Conservation (phyloP, 1,140 invertebrate genomes). For the Aphaenogaster floridana region DNA sequence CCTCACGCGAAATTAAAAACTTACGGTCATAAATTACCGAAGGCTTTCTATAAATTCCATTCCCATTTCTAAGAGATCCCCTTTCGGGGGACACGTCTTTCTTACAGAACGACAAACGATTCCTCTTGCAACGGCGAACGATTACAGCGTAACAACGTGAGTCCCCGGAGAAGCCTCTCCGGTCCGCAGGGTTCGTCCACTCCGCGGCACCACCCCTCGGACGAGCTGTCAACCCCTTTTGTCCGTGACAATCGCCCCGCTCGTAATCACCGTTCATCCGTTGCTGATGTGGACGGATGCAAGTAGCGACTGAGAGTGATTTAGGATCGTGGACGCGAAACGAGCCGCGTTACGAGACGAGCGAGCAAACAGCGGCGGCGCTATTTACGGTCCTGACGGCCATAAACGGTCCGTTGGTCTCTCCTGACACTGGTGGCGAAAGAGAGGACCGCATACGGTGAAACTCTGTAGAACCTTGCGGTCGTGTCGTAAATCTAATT, state of each 20-base stretch:
- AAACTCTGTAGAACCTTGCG: conserved; percentile 21
- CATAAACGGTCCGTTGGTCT: conserved; percentile 64
- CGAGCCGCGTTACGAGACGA: conserved; percentile 56
- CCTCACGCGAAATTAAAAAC: conserved; percentile 15
- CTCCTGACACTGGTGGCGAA: conserved; percentile 8
- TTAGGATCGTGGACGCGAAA: conserved; percentile 65
- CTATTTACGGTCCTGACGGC: conserved; percentile 59
- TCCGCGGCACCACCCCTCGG: not conserved
- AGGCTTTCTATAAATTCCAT: conserved; percentile 34
- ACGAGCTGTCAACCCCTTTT: conserved; percentile 46
- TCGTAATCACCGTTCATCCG: conserved; percentile 64
- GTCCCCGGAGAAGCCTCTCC: not conserved
- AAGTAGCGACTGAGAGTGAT: conserved; percentile 64
- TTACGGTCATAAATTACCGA: conserved; percentile 24
- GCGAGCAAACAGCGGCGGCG: conserved; percentile 18
- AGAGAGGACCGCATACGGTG: conserved; percentile 8
- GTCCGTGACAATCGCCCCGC: conserved; percentile 59
- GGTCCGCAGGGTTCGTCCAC: not conserved
- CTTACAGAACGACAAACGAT: conserved; percentile 39
- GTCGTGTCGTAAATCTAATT: conserved; percentile 58
- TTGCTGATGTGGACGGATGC: conserved; percentile 7
- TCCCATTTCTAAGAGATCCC: not conserved
- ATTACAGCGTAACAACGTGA: conserved; percentile 46
- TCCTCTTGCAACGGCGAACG: conserved; percentile 9
- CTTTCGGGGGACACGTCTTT: conserved; percentile 20